Base-by-base conservation (phyloP, 2,113 vertebrate genomes). In the Stercorarius parasiticus region DNA sequence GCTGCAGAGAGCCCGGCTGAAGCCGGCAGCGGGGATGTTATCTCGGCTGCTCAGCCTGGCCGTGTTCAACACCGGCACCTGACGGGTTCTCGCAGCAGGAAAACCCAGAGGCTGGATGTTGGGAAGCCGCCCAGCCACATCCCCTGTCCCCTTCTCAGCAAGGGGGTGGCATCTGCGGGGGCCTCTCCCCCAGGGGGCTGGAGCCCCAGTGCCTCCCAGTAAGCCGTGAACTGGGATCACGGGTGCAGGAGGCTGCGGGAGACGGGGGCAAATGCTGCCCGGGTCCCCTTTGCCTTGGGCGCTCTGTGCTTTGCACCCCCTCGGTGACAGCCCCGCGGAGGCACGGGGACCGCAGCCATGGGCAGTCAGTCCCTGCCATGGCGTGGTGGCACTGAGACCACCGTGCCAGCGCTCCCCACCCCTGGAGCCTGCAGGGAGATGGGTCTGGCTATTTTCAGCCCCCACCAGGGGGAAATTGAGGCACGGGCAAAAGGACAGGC, bases 1-100 rank as follows among this genome's bases (percentile, higher is more conserved):
- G 89, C 92, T 91, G 95, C 95, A 82, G 96, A 96, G 47, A 92
- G 90, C 66, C 90, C n/a, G 72, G 91, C 94, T 89, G 82, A 52
- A 78, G 94, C 88, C 69, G n/a, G 45, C 86, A 11, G 67, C 47
- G 13, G 85, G 91, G 94, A 66, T 62, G 66, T 32, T 43, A 74
- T 79, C 89, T 64, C 30, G 11, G 79, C 93, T 58, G 89, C 87
- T 82, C 64, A 20, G 67, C 25, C 67, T 11, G 16, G 10, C 26
- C 2, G 62, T 21, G 29, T 34, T 84, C 74, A 77, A 10, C 13
- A 52, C 94, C 17, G 29, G 12, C 91, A 64, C 66, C 81, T 34
- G 81, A 70, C 5, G 91, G 85, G 77, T 90, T 79, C 15, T 65
- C 74, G 16, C 92, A 49, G 90, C 78, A 5, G 93, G 93, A 80